Conservation (phyloP, 2,113 vertebrate genomes). For the Poeciliopsis occidentalis region DNA sequence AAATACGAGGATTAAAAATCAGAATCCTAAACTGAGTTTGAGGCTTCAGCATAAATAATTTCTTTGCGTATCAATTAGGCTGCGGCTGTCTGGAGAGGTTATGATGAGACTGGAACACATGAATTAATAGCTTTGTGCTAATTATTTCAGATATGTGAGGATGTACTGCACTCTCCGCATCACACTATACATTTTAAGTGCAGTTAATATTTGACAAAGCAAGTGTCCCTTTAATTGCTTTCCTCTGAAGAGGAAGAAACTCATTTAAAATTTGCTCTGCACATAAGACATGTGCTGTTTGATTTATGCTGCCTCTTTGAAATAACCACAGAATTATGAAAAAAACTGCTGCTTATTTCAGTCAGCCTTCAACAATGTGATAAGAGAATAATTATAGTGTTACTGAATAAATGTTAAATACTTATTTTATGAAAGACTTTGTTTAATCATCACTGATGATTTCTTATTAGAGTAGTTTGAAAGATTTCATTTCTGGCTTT, state of each 20-base stretch:
- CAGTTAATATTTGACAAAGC: slow-evolving; percentile 56
- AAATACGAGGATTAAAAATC: slow-evolving; percentile 60
- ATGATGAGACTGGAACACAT: slow-evolving; percentile 42
- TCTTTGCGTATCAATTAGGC: slow-evolving; percentile 66
- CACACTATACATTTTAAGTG: slow-evolving; percentile 50
- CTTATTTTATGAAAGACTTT: slow-evolving; percentile 41
- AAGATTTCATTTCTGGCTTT: slow-evolving; percentile 36
- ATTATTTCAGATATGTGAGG: slow-evolving; percentile 57
- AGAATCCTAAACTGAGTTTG: slow-evolving; percentile 22
- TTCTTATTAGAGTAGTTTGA: slow-evolving; percentile 41
- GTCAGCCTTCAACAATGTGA: slow-evolving; percentile 44
- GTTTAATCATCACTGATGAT: slow-evolving; percentile 47
- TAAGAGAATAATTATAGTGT: slow-evolving; percentile 43
- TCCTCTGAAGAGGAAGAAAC: slow-evolving; percentile 34
- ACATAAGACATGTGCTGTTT: slow-evolving; percentile 32
- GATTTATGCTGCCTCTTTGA: slow-evolving; percentile 48
- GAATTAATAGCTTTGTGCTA: slow-evolving; percentile 54
- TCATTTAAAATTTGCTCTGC: slow-evolving; percentile 35
- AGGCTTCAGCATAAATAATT: slow-evolving; percentile 56
- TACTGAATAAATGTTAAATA: slow-evolving; percentile 52
- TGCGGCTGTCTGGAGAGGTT: slow-evolving; percentile 31
- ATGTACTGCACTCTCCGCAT: slow-evolving; percentile 38
- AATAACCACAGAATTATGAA: slow-evolving; percentile 32
- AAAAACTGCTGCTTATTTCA: slow-evolving; percentile 42
- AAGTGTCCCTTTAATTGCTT: slow-evolving; percentile 57